Evolutionary conservation across 2,113 vertebrate genomes (phyloP), one percentile per base, ranked within the genome.

Genomic region (Ibidorhyncha struthersii): DNA sequence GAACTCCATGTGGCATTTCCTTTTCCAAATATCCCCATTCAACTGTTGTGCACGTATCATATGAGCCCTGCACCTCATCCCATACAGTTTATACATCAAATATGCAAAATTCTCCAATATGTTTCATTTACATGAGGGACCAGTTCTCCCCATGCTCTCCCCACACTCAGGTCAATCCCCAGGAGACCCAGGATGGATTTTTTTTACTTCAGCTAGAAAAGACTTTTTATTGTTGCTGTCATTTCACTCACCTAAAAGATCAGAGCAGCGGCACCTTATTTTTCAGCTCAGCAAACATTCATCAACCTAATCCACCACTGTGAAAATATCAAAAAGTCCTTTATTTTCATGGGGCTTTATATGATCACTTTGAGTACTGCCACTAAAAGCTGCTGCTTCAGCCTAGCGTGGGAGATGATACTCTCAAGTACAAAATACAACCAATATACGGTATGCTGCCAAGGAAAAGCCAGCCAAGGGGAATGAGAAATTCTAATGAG

Each of bases 11-110:
- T 15, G 27, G 19, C 5, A 62, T 23, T 10, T 87, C 21, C 26
- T 41, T 43, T 87, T n/a, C 56, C 65, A 36, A 79, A 40, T 40
- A 71, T 4, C 7, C 9, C n/a, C 23, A 45, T 45, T 47, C 36
- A 67, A 36, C 27, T 56, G 22, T 2, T 72, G 10, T 4, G 25
- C 21, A 32, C 0, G 0, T 14, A 76, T 15, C 34, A 38, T 2
- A 6, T 0, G 1, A 73, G 14, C 49, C 23, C 65, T 59, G 0
- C 5, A 58, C 41, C 8, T 49, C 34, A 11, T 34, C 50, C 23
- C 29, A 41, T 10, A 34, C 2, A 49, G 56, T 36, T 94, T 49
- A 76, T 41, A 61, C 1, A 38, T 6, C 11, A 38, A 79, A 90
- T n/a, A 74, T 10, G 6, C 20, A 62, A 29, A 74, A 4, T 32